Percentiles rank a stretch among this genome's conserved stretches.
Conservation (phyloP, 2,113 vertebrate genomes). For the Strigops habroptila region DNA sequence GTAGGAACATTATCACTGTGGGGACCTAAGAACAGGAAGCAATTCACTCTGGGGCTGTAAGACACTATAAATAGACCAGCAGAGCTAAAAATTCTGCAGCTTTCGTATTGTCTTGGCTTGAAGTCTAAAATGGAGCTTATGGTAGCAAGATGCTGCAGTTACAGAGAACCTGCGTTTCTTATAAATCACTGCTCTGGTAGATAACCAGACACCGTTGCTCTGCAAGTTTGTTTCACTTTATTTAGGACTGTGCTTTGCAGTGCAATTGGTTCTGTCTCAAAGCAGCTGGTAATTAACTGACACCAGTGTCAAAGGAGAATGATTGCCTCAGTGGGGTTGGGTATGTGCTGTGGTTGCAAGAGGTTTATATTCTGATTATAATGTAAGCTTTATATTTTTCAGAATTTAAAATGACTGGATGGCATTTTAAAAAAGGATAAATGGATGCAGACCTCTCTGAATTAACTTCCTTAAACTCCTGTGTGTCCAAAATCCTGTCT, state of each 20-base stretch:
- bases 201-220: not conserved
- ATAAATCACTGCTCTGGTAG: not conserved
- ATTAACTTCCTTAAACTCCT: not conserved
- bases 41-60: not conserved
- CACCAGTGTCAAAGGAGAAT: not conserved
- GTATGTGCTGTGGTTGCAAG: not conserved
- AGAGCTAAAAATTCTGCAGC: slow-evolving; percentile 34
- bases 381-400: not conserved
- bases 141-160: not conserved
- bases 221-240: not conserved
- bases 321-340: not conserved
- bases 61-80: slow-evolving; percentile 38
- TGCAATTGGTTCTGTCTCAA: not conserved
- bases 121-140: not conserved
- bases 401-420: not conserved
- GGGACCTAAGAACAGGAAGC: slow-evolving; percentile 19
- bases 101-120: slow-evolving; percentile 18
- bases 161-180: not conserved
- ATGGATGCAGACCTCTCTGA: not conserved
- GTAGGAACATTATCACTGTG: not conserved
- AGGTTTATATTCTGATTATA: not conserved
- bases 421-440: not conserved
- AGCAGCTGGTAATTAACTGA: not conserved
- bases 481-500: not conserved
- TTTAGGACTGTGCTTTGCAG: not conserved